These are phyloP conservation scores for Gorsachius goisagi DNA, from an alignment of 2,113 vertebrate genomes.

Conservation along the genomic window DNA sequence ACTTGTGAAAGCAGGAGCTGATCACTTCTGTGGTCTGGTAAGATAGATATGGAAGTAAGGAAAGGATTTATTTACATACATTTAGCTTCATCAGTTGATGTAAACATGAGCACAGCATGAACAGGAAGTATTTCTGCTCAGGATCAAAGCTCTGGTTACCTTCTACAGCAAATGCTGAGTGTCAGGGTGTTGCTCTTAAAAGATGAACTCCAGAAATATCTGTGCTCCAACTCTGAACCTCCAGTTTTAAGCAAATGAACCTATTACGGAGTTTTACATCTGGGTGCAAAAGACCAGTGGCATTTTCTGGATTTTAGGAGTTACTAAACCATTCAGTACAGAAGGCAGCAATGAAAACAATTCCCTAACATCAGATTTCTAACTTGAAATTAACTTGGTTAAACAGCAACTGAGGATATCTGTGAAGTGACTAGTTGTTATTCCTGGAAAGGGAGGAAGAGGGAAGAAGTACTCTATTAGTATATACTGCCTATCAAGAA, in stretches of 20 bases:
- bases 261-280: background rate
- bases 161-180: background rate
- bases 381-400: background rate
- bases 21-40: background rate
- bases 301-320: background rate
- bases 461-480: background rate
- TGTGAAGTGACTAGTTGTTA: background rate
- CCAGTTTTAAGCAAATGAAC: background rate
- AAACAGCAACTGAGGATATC: background rate
- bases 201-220: background rate
- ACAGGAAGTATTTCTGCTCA: background rate
- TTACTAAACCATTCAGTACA: background rate
- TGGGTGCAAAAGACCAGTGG: background rate
- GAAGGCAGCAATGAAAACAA: background rate
- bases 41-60: background rate
- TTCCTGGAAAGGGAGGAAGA: background rate
- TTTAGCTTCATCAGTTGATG: background rate
- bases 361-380: background rate
- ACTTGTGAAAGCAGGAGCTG: background rate
- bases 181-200: background rate
- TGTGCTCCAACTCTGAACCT: background rate
- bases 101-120: background rate
- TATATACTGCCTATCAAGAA: background rate
- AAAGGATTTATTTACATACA: background rate
- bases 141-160: background rate